Percentiles rank a stretch among this genome's conserved stretches.
Evolutionary conservation across 2,888 invertebrate species (phyloP).

Genomic region (Acronicta aceris): DNA sequence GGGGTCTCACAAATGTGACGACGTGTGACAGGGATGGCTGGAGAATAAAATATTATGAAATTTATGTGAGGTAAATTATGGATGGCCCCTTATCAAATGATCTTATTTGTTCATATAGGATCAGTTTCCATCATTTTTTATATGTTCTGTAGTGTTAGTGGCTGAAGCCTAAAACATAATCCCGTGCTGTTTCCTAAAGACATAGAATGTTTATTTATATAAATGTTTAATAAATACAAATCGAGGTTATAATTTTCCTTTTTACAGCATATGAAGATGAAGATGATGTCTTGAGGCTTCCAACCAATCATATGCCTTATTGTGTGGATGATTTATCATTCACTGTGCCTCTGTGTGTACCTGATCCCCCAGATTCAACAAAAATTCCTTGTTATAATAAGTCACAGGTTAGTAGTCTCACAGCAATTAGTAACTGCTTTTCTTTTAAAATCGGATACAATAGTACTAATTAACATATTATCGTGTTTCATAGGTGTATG

Average conservation of each 20-base stretch:
- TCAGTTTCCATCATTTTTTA: too few species aligned
- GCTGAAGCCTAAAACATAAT: too few species aligned
- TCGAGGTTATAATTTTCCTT: background rate
- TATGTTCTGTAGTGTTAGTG: too few species aligned
- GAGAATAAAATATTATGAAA: too few species aligned
- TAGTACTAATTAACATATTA: slow-evolving; percentile 1
- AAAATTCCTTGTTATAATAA: slow-evolving; percentile 92
- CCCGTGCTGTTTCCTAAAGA: too few species aligned
- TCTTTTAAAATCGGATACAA: background rate
- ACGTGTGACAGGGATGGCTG: too few species aligned
- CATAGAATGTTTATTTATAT: background rate
- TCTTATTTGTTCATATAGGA: too few species aligned
- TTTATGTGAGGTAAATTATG: too few species aligned
- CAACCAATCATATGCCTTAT: slow-evolving; percentile 82
- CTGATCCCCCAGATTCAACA: slow-evolving; percentile 90
- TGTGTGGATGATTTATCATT: slow-evolving; percentile 88
- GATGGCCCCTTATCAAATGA: too few species aligned
- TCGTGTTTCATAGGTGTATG: slow-evolving; percentile 75
- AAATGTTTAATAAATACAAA: background rate
- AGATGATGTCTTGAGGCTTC: slow-evolving; percentile 79
- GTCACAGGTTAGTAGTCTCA: slow-evolving; percentile 80
- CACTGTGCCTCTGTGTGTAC: slow-evolving; percentile 88
- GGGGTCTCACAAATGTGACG: too few species aligned
- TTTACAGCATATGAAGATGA: slow-evolving; percentile 91
- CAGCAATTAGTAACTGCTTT: background rate